Percentiles rank a stretch among this genome's conserved stretches.
These are phyloP conservation scores for Porites cylindrica DNA, from an alignment of 92 coral and sea anemone species.

Conservation along the genomic window DNA sequence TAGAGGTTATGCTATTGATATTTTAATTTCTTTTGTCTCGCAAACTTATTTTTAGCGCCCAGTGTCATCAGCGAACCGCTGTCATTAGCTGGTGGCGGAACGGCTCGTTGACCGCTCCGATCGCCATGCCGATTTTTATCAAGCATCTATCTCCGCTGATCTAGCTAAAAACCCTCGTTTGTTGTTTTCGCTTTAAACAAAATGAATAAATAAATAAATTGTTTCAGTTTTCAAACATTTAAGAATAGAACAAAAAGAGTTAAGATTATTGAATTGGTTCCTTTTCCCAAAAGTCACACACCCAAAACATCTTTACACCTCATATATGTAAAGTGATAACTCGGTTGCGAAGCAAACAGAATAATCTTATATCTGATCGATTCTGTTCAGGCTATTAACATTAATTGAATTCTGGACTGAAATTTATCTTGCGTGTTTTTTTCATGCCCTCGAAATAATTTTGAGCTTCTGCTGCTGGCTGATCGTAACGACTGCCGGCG, in stretches of 20 bases:
- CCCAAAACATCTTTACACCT: background rate
- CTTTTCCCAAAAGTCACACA: background rate
- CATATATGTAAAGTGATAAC: background rate
- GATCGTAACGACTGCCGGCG: too few species aligned
- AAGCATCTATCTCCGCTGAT: background rate
- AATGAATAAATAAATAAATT: background rate
- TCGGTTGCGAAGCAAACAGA: background rate
- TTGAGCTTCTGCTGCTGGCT: too few species aligned
- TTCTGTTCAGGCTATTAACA: background rate
- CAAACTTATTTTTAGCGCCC: slow-evolving; percentile 34
- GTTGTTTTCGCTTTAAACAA: background rate
- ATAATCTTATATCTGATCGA: background rate
- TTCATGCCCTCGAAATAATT: background rate
- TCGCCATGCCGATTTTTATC: slow-evolving; percentile 6
- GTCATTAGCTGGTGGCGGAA: background rate
- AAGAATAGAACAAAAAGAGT: background rate
- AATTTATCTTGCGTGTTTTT: background rate
- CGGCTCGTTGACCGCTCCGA: background rate
- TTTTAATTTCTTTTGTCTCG: slow-evolving; percentile 44
- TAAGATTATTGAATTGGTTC: background rate
- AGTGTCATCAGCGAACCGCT: slow-evolving; percentile 21
- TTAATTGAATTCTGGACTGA: background rate
- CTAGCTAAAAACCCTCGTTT: background rate
- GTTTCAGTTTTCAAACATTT: background rate
- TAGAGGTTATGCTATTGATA: slow-evolving; percentile 48